A percentile compares a stretch with the other conserved stretches of the same genome.
phyloP scores from a whole-genome alignment of 2,797 vertebrate species.

The Hippocampus kuda region DNA sequence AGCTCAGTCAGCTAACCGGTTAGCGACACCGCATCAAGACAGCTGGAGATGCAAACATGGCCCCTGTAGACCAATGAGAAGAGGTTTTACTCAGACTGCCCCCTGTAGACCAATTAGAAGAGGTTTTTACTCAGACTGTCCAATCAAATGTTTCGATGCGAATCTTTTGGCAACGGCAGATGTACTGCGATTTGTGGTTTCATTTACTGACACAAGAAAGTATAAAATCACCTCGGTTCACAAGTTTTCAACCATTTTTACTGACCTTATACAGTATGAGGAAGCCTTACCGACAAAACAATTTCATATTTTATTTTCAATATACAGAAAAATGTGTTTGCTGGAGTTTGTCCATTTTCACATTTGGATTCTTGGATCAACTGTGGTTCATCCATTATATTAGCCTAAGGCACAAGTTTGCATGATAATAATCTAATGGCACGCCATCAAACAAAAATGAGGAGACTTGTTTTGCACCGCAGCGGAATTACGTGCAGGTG shows the following conservation, averaged over 20 bases:
- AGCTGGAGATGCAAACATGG: conserved; percentile 49
- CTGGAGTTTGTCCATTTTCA: no score
- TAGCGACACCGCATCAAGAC: conserved; percentile 43
- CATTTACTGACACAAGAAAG: not conserved
- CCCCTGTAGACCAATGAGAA: conserved; percentile 42
- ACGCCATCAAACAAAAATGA: no score
- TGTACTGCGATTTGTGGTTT: conserved; percentile 46
- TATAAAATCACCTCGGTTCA: not conserved
- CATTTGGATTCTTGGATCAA: no score
- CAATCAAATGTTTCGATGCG: conserved; percentile 30
- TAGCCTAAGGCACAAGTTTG: no score
- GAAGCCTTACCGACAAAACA: no score
- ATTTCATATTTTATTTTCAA: no score
- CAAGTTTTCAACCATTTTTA: no score
- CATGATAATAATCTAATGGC: no score
- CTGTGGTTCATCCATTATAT: no score
- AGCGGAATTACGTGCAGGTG: not conserved
- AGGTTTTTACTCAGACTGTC: conserved; percentile 19
- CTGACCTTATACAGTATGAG: no score
- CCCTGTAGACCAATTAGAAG: conserved; percentile 39
- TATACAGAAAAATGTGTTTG: no score
- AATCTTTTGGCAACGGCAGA: accelerated
- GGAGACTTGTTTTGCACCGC: not conserved
- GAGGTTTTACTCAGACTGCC: conserved; percentile 27
- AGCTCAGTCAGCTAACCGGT: conserved; percentile 47